Evolutionary conservation across 1,140 invertebrate genomes (phyloP), one percentile per base, ranked within the genome.

Genomic region (Scaptodrosophila lebanonensis): DNA sequence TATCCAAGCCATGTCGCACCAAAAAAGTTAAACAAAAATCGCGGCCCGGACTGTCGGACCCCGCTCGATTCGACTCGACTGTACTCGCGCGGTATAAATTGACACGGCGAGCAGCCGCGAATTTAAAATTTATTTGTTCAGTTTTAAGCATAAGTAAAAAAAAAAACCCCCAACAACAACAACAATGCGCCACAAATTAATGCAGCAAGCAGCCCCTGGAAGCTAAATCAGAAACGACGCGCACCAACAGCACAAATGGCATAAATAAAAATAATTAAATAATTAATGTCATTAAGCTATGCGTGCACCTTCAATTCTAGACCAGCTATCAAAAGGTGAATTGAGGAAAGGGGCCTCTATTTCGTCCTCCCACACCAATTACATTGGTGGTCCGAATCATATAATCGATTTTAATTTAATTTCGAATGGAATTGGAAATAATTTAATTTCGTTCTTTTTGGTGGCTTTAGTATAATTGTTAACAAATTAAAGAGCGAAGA

Each of bases 201-300:
- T 40, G 32, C 40, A 53, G 39, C 38, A 43, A 39, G 44, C 29
- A 39, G 39, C n/a, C 43, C 5, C 47, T 16, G 11, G 29, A 18
- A 35, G 20, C 3, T 16, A 45, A 61, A 51, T 15, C 32, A 32
- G 18, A 35, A 51, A 27, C 36, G 51, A 32, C 50, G 22, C 15
- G 33, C 7, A 7, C 60, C 18, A 56, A n/a, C 33, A 56, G n/a
- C n/a, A n/a, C n/a, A 60, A 64, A 33, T 42, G 45, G 75, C 58
- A 79, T 82, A 79, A 79, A 82, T 75, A 70, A 66, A 73, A 79
- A 79, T 75, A 82, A 82, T 79, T 79, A 82, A 79, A 82, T 79
- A 79, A 79, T 79, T 82, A 82, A 79, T 82, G 61, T 50, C 61
- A 66, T 79, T 79, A 82, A 79, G 47, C 63, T 79, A 69, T 69